Evolutionary conservation across 2,113 vertebrate genomes (phyloP).

Genomic region (Corynorhinus townsendii): DNA sequence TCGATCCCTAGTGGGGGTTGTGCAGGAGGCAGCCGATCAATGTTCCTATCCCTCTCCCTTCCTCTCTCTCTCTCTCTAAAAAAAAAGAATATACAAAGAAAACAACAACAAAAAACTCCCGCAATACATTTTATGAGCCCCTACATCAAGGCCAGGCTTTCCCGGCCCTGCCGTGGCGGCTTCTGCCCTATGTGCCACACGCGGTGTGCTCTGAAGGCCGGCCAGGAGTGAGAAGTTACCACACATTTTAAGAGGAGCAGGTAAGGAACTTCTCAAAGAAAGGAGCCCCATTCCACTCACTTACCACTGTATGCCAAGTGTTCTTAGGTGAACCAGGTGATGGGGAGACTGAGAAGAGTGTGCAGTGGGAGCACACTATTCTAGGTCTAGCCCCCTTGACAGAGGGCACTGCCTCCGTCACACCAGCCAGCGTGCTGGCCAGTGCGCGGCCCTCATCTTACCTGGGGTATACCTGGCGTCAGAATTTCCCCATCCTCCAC

Average conservation of each 20-base stretch:
- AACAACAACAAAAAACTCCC: too few relatives aligned
- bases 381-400: not conserved
- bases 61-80: too few relatives aligned
- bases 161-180: too few relatives aligned
- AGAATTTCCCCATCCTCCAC: constrained; percentile 89
- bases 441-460: constrained; percentile 70
- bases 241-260: not conserved
- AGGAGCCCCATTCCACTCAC: not conserved
- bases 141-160: not conserved
- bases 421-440: not conserved
- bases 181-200: rapidly evolving
- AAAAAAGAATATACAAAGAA: not conserved
- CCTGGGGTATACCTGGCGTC: constrained; percentile 97
- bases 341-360: too few relatives aligned
- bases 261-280: not conserved
- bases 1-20: too few relatives aligned
- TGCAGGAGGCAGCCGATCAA: too few relatives aligned
- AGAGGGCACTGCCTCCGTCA: not conserved
- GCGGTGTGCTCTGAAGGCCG: rapidly evolving
- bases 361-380: not conserved
- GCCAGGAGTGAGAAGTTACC: not conserved
- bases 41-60: too few relatives aligned
- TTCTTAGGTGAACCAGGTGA: not conserved
- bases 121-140: too few relatives aligned
- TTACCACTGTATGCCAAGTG: not conserved